These are phyloP conservation scores for Apodemia zela DNA, from an alignment of 2,888 invertebrate genomes.

Conservation along the genomic window DNA sequence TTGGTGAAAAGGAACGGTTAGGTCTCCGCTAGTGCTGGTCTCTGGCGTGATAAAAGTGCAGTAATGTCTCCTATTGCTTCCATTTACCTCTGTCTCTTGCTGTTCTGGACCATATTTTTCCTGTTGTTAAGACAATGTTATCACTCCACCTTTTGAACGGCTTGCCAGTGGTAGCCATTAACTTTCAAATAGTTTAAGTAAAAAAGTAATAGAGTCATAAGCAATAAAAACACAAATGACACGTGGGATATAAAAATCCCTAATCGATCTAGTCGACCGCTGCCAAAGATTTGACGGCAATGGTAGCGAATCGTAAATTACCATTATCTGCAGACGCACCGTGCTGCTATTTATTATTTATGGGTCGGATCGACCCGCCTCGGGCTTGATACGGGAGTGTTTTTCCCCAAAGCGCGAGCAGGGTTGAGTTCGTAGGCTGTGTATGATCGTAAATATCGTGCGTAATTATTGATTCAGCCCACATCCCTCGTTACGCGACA, in stretches of 20 bases:
- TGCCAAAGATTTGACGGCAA: constrained; percentile 73
- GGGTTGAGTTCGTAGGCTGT: constrained; percentile 39
- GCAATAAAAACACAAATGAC: neutral
- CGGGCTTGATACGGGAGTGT: constrained; percentile 57
- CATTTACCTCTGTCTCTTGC: too few relatives aligned
- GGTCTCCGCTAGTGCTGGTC: too few relatives aligned
- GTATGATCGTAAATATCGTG: constrained; percentile 30
- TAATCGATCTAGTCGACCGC: constrained; percentile 56
- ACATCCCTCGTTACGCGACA: constrained; percentile 29
- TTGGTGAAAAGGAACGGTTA: too few relatives aligned
- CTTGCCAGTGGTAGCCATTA: too few relatives aligned
- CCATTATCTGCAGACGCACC: constrained; percentile 78
- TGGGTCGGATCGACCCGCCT: constrained; percentile 71
- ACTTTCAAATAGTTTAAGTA: neutral
- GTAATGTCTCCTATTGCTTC: too few relatives aligned
- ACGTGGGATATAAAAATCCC: constrained; percentile 39
- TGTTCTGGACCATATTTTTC: too few relatives aligned
- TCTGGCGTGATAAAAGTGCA: too few relatives aligned
- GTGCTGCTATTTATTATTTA: constrained; percentile 80
- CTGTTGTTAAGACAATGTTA: too few relatives aligned
- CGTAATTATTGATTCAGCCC: constrained; percentile 33
- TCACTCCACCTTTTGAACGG: too few relatives aligned
- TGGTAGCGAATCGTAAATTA: constrained; percentile 74
- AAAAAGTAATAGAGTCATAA: neutral
- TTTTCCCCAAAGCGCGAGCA: constrained; percentile 53